A percentile compares a stretch with the other conserved stretches of the same genome.
These are phyloP conservation scores for Aleiodes sp. DNA, from an alignment of 1,140 invertebrate genomes.

Conservation along the genomic window DNA sequence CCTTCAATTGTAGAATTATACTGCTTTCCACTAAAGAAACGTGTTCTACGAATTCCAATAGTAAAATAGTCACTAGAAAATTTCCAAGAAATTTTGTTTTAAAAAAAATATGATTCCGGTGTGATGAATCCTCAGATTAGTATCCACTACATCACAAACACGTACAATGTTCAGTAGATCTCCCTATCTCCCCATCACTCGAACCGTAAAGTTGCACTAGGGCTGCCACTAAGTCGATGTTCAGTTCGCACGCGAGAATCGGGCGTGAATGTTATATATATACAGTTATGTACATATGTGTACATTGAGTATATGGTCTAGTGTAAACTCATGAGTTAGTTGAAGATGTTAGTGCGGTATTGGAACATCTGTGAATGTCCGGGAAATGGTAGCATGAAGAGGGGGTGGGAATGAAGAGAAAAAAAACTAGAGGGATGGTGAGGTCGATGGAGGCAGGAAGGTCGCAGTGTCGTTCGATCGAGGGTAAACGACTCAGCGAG, in stretches of 20 bases:
- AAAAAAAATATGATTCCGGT: background rate
- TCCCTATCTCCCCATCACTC: background rate
- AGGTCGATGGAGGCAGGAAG: slow-evolving; percentile 25
- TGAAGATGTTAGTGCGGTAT: background rate
- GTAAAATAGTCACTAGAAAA: background rate
- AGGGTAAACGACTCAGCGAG: slow-evolving; percentile 29
- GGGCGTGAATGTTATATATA: slow-evolving; percentile 18
- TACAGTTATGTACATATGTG: background rate
- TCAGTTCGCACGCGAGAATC: slow-evolving; percentile 24
- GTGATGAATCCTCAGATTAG: slow-evolving; percentile 2
- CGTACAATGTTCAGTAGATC: slow-evolving; percentile 11
- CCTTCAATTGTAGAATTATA: no score
- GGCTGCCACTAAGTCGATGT: slow-evolving; percentile 13
- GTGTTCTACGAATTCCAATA: no score
- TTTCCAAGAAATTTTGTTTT: background rate
- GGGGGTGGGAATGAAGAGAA: background rate
- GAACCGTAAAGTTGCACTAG: background rate
- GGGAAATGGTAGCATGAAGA: background rate
- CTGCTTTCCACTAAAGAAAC: no score
- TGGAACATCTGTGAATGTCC: slow-evolving; percentile 28
- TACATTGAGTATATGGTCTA: background rate
- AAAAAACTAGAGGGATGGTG: slow-evolving; percentile 17
- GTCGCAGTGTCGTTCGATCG: slow-evolving; percentile 26
- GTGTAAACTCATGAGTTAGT: background rate
- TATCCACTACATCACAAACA: background rate